These are phyloP conservation scores for Eudemis profundana DNA, from an alignment of 2,888 invertebrate species.

Conservation along the genomic window DNA sequence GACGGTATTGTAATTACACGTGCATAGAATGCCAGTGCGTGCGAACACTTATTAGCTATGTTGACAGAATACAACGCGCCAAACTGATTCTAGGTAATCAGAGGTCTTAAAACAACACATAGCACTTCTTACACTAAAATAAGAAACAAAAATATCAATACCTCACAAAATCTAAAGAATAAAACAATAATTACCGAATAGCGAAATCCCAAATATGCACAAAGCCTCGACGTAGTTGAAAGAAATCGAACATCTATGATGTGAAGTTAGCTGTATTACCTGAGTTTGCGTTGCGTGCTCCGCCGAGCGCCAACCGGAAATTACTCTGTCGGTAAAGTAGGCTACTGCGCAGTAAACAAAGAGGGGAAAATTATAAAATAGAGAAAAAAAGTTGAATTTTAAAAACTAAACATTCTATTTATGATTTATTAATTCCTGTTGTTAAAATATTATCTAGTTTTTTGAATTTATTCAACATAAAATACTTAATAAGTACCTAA, in stretches of 20 bases:
- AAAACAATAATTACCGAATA: conserved; percentile 82
- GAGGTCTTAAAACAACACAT: conserved; percentile 54
- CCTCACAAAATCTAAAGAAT: conserved; percentile 58
- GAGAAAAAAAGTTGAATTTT: not conserved
- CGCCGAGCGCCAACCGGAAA: conserved; percentile 80
- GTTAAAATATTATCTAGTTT: not conserved
- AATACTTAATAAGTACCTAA: not conserved
- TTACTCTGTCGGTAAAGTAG: conserved; percentile 69
- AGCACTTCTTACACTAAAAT: conserved; percentile 61
- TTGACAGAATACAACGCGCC: conserved; percentile 83
- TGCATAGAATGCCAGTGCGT: conserved; percentile 72
- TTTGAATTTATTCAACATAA: not conserved
- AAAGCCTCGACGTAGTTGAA: conserved; percentile 80
- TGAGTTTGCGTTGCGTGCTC: conserved; percentile 78
- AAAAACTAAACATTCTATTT: not conserved
- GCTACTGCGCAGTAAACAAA: conserved; percentile 70
- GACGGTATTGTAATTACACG: conserved; percentile 76
- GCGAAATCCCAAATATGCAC: conserved; percentile 77
- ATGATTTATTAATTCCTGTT: not conserved
- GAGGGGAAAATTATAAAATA: not conserved
- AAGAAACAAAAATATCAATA: conserved; percentile 52
- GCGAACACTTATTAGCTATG: conserved; percentile 72
- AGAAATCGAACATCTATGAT: conserved; percentile 82
- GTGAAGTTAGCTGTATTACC: conserved; percentile 74
- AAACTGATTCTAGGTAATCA: conserved; percentile 64